These are phyloP conservation scores for Microtus agrestis DNA, from an alignment of 2,797 vertebrate species.

Conservation along the genomic window DNA sequence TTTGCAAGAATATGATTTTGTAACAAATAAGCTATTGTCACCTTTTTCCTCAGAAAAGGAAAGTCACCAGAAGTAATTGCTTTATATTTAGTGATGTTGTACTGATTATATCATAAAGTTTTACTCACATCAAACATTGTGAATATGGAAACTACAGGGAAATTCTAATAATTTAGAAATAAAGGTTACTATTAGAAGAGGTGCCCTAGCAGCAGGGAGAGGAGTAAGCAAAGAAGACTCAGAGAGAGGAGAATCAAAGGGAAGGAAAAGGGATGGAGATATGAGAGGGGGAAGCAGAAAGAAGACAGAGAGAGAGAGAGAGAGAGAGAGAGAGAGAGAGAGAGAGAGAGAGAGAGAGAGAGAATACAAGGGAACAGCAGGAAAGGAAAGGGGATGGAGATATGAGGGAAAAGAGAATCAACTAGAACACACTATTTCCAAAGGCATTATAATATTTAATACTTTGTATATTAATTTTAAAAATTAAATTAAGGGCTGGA, in stretches of 20 bases:
- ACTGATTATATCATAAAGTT: not conserved
- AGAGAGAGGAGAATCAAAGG: not conserved
- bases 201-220: not conserved
- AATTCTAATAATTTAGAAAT: constrained; percentile 53
- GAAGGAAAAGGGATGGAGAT: not conserved
- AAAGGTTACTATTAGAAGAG: not conserved
- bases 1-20: constrained; percentile 33
- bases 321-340: too few species aligned
- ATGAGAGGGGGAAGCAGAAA: not conserved
- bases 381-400: not conserved
- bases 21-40: not conserved
- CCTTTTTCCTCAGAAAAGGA: not conserved
- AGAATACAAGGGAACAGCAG: not conserved
- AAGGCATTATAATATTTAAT: not conserved
- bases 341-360: not conserved
- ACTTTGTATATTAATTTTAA: not conserved
- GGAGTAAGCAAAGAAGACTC: not conserved
- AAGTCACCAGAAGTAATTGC: not conserved
- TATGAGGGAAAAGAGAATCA: not conserved
- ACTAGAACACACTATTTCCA: not conserved
- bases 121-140: not conserved
- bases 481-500: not conserved
- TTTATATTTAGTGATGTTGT: not conserved
- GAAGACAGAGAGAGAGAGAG: not conserved
- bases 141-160: not conserved